Evolutionary conservation across 2,888 invertebrate genomes (phyloP), one percentile per base, ranked within the genome.

Genomic region (Drosophila niveifrons): DNA sequence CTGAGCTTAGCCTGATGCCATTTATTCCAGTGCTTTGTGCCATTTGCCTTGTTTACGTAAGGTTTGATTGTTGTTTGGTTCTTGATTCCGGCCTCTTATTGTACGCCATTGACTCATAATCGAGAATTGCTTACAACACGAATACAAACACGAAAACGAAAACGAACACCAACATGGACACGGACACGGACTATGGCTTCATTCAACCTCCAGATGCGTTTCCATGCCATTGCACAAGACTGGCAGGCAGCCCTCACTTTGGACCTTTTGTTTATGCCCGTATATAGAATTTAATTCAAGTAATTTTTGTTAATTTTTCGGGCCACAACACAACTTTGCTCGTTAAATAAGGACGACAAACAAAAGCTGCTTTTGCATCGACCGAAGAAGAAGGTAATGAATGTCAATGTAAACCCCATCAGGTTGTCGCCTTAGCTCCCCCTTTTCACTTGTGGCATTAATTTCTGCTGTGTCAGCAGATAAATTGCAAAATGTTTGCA

Each of bases 381-480:
- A 41, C 36, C 6, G 4, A 48, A 43, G n/a, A 34, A 56, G 39
- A 67, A 62, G 68, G 55, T 66, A 68, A 66, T 68, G 67, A 68
- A 66, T 68, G 67, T 66, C 67, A 76, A 63, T 55, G 51, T 57
- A 34, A 72, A 66, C 66, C 57, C 63, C 67, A 59, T 51, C 64
- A 41, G 50, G 23, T 58, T 23, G 43, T 46, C 23, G 34, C 34
- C 34, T 57, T 13, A 50, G 39, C 17, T 51, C 15, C 34, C 44
- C 41, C 31, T 55, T 39, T 41, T 57, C 87, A 78, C 72, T 84
- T 81, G 72, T 85, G 75, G 84, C 82, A 85, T 84, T 84, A 88
- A 85, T 88, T 88, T 88, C 58, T 85, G 84, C 88, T 82, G 72
- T 76, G 88, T 85, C 80, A 85, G 84, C 88, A 88, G 88, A 85